phyloP scores from a whole-genome alignment of 2,113 vertebrate species.

The Pyrgilauda ruficollis region DNA sequence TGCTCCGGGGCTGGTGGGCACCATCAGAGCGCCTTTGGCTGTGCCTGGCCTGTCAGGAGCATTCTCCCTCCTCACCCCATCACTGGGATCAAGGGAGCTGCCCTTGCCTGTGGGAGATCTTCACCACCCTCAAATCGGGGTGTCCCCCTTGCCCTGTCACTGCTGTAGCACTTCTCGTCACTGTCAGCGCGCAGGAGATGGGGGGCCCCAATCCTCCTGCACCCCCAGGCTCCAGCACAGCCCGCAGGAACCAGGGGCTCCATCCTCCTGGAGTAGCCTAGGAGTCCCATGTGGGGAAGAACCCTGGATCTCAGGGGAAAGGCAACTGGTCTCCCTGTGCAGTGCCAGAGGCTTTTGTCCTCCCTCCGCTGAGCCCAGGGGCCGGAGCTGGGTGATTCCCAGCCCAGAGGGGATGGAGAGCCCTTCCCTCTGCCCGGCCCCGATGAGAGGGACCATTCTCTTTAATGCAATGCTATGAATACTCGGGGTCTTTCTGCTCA shows the following conservation, averaged over 20 bases:
- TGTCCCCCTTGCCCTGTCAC: background rate
- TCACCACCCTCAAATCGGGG: background rate
- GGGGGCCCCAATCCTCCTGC: background rate
- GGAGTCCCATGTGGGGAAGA: background rate
- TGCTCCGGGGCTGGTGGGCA: background rate
- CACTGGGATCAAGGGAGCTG: background rate
- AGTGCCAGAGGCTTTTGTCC: background rate
- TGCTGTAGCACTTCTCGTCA: background rate
- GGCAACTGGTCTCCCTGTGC: background rate
- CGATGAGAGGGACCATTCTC: conserved; percentile 13
- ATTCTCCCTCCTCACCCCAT: background rate
- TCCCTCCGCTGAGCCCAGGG: rapidly evolving
- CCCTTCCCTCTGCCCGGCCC: background rate
- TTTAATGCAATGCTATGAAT: conserved; percentile 84
- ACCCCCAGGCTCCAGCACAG: rapidly evolving
- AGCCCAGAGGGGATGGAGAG: background rate
- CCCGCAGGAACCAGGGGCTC: background rate
- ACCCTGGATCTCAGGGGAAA: background rate
- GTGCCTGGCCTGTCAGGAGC: background rate
- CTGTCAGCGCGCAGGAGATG: rapidly evolving
- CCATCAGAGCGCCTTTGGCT: rapidly evolving
- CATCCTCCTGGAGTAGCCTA: background rate
- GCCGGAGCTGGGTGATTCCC: background rate
- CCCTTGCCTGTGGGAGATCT: background rate
- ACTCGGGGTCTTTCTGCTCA: conserved; percentile 78